Conservation (phyloP, 2,888 invertebrate species). For the Ashinkailepas kermadecensis region DNA sequence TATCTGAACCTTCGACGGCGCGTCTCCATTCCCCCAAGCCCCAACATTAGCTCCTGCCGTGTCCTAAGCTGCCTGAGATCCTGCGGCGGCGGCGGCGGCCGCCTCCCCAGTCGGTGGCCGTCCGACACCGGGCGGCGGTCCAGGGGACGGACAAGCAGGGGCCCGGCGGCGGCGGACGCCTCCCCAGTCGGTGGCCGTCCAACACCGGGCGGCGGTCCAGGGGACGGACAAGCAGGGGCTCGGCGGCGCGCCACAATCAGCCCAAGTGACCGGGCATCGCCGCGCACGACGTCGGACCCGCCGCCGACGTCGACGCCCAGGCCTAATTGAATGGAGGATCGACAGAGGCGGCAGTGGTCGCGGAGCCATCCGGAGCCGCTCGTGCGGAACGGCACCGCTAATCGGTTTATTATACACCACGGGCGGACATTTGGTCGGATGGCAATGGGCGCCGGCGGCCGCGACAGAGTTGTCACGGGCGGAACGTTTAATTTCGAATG, state of each 20-base stretch:
- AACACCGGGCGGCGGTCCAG: neutral
- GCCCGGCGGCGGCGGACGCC: neutral
- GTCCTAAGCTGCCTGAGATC: too few species aligned
- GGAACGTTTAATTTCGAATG: neutral
- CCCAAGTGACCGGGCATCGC: neutral
- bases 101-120: too few species aligned
- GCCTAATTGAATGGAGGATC: conserved; percentile 9
- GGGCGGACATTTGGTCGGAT: neutral
- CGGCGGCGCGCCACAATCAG: neutral
- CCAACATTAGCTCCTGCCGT: too few species aligned
- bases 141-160: neutral
- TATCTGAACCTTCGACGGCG: too few species aligned
- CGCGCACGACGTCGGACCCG: neutral
- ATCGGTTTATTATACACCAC: conserved; percentile 15
- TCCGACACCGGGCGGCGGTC: neutral
- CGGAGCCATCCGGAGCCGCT: neutral
- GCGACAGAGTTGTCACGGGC: neutral
- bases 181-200: too few species aligned
- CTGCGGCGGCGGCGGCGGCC: too few species aligned
- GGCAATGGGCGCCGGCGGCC: neutral
- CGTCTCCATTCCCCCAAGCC: too few species aligned
- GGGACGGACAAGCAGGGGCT: neutral
- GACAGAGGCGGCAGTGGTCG: neutral
- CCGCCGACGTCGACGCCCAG: neutral
- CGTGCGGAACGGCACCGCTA: neutral